A percentile compares a stretch with the other conserved stretches of the same genome.
Evolutionary conservation across 2,888 invertebrate genomes (phyloP).

Genomic region (Tenthredo livida): DNA sequence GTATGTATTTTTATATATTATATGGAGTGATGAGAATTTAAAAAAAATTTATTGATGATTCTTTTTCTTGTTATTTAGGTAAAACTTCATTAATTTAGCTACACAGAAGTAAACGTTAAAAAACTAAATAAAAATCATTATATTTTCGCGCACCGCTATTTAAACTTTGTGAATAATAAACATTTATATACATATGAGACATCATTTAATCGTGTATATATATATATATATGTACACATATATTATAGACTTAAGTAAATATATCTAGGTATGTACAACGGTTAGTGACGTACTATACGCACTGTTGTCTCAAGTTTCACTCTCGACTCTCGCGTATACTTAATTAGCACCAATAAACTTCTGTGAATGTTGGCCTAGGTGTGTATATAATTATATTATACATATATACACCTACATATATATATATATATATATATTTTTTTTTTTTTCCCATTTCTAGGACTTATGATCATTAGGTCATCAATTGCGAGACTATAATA

Average conservation of each 20-base stretch:
- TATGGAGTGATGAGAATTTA: too few relatives aligned
- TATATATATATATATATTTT: background rate
- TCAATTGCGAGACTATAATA: background rate
- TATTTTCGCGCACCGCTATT: background rate
- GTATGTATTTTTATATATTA: too few relatives aligned
- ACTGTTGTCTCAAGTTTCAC: slow-evolving; percentile 36
- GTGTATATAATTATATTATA: background rate
- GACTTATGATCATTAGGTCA: background rate
- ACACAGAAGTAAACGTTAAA: too few relatives aligned
- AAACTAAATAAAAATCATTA: too few relatives aligned
- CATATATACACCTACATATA: background rate
- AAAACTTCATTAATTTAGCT: too few relatives aligned
- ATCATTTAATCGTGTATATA: too few relatives aligned
- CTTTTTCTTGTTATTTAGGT: too few relatives aligned
- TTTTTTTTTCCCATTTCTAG: background rate
- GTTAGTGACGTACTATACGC: background rate
- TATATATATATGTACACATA: background rate
- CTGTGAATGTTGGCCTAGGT: background rate
- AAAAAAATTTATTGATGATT: too few relatives aligned
- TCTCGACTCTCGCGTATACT: slow-evolving; percentile 44
- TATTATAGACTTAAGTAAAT: background rate
- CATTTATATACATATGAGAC: background rate
- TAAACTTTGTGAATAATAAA: background rate
- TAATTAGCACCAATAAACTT: slow-evolving; percentile 47
- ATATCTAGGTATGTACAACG: background rate